phyloP scores from a whole-genome alignment of 2,888 invertebrate genomes.

The Eristalis intricaria region DNA sequence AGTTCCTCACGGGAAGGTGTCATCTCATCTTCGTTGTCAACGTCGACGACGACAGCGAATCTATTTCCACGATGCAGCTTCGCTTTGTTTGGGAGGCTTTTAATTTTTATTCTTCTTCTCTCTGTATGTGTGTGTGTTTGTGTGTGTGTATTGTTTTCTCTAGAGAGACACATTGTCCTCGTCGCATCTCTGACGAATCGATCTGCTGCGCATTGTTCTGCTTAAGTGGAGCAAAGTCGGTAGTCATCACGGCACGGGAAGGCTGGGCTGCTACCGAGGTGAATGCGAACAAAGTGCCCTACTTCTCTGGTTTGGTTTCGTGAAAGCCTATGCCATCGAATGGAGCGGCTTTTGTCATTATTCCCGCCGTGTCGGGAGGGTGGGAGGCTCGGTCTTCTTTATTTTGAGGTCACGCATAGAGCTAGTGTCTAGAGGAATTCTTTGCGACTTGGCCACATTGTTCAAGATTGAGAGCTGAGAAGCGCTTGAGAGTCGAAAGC shows the following conservation, averaged over 20 bases:
- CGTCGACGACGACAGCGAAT: background rate
- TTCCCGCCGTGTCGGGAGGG: background rate
- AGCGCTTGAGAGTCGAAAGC: background rate
- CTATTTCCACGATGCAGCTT: conserved; percentile 6
- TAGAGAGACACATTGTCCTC: background rate
- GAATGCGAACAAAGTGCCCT: conserved; percentile 1
- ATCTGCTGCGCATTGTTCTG: background rate
- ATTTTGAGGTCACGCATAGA: background rate
- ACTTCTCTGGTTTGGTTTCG: background rate
- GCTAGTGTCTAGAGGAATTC: background rate
- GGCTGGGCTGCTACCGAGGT: background rate
- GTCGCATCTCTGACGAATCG: background rate
- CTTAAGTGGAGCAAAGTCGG: background rate
- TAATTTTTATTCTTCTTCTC: conserved; percentile 41
- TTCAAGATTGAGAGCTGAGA: background rate
- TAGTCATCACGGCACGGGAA: background rate
- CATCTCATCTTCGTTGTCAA: background rate
- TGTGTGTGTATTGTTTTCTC: background rate
- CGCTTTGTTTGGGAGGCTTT: conserved; percentile 40
- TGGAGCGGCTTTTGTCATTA: background rate
- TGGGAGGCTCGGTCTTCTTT: background rate
- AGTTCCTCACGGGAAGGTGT: background rate
- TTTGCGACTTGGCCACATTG: background rate
- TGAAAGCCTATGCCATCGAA: background rate
- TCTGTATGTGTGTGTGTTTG: background rate